Percentiles rank a stretch among this genome's conserved stretches.
Evolutionary conservation across 1,140 invertebrate genomes (phyloP).

Genomic region (Drosophila parvula): DNA sequence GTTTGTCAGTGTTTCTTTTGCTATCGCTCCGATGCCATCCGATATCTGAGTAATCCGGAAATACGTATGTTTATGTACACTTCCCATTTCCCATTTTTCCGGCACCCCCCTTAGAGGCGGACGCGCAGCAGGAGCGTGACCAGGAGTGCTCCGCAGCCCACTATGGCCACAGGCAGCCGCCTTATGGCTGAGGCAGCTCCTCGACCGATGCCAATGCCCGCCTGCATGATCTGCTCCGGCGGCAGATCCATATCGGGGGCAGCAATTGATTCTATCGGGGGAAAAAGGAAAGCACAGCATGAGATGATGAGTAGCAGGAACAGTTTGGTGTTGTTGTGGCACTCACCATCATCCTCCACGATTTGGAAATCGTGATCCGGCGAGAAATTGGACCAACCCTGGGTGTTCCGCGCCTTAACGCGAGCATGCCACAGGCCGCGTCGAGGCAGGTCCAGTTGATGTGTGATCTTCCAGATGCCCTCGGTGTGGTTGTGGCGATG

Average conservation of each 20-base stretch:
- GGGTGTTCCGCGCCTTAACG: constrained; percentile 77
- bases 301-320: neutral
- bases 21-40: constrained; percentile 34
- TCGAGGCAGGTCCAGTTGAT: constrained; percentile 73
- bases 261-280: constrained; percentile 21
- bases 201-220: constrained; percentile 46
- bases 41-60: constrained; percentile 43
- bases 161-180: neutral
- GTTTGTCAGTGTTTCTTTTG: constrained; percentile 43
- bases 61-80: constrained; percentile 66
- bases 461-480: constrained; percentile 80
- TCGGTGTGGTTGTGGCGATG: constrained; percentile 68
- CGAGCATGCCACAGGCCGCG: constrained; percentile 74
- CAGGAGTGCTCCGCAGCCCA: constrained; percentile 7
- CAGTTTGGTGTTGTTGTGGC: neutral
- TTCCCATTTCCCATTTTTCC: neutral
- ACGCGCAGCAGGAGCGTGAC: constrained; percentile 39
- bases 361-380: constrained; percentile 64
- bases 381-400: constrained; percentile 81
- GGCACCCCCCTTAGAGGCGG: constrained; percentile 44
- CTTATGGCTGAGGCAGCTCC: constrained; percentile 22
- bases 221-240: constrained; percentile 61
- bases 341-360: constrained; percentile 48
- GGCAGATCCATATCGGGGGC: constrained; percentile 48
- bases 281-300: neutral